Percentiles rank a stretch among this genome's conserved stretches.
These are phyloP conservation scores for Listronotus oregonensis DNA, from an alignment of 1,140 invertebrate species.

Conservation along the genomic window DNA sequence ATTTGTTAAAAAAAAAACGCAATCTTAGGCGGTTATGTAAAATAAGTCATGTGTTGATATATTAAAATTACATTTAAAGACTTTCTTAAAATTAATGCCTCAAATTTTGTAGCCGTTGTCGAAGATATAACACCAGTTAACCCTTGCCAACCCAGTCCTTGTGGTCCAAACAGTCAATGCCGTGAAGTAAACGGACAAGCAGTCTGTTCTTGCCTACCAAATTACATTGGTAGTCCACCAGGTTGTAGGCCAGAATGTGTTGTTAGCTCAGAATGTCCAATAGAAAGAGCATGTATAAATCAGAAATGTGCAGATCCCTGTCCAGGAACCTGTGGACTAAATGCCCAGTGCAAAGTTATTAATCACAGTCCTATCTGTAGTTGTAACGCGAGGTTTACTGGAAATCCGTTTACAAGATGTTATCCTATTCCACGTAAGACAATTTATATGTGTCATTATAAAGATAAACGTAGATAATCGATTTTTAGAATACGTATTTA, in stretches of 20 bases:
- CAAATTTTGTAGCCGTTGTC: constrained; percentile 43
- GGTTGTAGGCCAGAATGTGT: constrained; percentile 79
- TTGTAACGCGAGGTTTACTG: constrained; percentile 71
- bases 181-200: constrained; percentile 70
- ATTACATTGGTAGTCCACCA: constrained; percentile 77
- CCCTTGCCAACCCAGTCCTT: constrained; percentile 78
- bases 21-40: too few species aligned
- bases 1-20: too few species aligned
- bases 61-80: too few species aligned
- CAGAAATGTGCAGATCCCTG: constrained; percentile 84
- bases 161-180: constrained; percentile 80
- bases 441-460: neutral
- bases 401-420: constrained; percentile 76
- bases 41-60: too few species aligned
- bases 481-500: too few species aligned
- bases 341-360: constrained; percentile 77
- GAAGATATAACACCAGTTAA: constrained; percentile 60
- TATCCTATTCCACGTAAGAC: constrained; percentile 48
- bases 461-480: too few species aligned
- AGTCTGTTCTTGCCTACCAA: constrained; percentile 76
- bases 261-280: constrained; percentile 76
- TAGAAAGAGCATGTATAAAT: constrained; percentile 74
- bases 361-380: constrained; percentile 86
- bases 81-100: too few species aligned
- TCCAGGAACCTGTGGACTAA: constrained; percentile 75